A percentile compares a stretch with the other conserved stretches of the same genome.
Evolutionary conservation across 2,888 invertebrate species (phyloP).

Genomic region (Cheilosia soror): DNA sequence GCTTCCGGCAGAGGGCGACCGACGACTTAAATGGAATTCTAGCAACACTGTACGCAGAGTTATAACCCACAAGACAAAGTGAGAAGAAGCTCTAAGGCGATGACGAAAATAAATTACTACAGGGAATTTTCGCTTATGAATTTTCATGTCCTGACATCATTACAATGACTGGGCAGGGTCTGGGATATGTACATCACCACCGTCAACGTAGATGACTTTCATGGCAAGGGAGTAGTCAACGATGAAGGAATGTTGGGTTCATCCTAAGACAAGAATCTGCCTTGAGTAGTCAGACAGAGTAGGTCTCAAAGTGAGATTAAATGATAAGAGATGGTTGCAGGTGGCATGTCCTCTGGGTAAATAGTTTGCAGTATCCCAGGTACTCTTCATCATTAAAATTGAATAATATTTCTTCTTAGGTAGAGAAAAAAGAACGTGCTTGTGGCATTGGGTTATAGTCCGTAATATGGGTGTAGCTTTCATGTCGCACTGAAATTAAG

Average conservation of each 20-base stretch:
- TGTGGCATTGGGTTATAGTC: not conserved
- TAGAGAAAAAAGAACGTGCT: slow-evolving; percentile 12
- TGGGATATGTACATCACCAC: slow-evolving; percentile 17
- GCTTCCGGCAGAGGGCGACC: slow-evolving; percentile 35
- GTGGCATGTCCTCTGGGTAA: slow-evolving; percentile 24
- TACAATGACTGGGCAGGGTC: slow-evolving; percentile 54
- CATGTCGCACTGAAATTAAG: slow-evolving; percentile 43
- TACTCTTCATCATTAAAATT: slow-evolving; percentile 18
- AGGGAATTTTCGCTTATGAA: slow-evolving; percentile 71
- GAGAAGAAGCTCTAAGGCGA: slow-evolving; percentile 10
- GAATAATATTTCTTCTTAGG: slow-evolving; percentile 9
- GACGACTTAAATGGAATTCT: slow-evolving; percentile 27
- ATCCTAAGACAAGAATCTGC: slow-evolving; percentile 14
- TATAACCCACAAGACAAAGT: not conserved
- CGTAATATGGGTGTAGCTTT: slow-evolving; percentile 36
- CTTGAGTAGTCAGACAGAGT: slow-evolving; percentile 26
- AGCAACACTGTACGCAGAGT: not conserved
- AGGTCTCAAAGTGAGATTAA: slow-evolving; percentile 25
- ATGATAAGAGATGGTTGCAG: slow-evolving; percentile 15
- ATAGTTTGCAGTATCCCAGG: slow-evolving; percentile 18
- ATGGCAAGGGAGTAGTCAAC: slow-evolving; percentile 30
- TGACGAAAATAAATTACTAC: slow-evolving; percentile 69
- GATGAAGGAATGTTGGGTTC: slow-evolving; percentile 35
- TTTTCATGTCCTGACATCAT: slow-evolving; percentile 74
- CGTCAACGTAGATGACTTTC: slow-evolving; percentile 7